Evolutionary conservation across 37 sponge, comb jelly and placozoan genomes (phyloP).

Genomic region (Crambe crambe): DNA sequence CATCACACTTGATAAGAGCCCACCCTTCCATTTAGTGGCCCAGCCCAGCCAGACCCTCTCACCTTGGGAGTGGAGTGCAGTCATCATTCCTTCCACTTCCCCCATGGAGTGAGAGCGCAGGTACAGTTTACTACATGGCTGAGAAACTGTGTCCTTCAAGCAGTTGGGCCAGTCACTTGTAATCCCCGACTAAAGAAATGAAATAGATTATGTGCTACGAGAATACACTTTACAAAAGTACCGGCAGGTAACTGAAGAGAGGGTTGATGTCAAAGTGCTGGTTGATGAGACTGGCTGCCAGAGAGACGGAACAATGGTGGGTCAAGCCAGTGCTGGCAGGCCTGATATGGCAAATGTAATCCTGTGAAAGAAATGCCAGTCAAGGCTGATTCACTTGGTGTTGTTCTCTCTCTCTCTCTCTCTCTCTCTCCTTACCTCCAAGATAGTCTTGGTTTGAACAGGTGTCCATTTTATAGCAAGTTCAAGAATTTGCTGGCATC

Average conservation of each 20-base stretch:
- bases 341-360: conserved; percentile 29
- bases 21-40: no score
- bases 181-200: conserved; percentile 24
- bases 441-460: conserved; percentile 45
- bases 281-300: conserved; percentile 54
- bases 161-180: conserved; percentile 21
- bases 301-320: conserved; percentile 60
- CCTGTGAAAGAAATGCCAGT: conserved; percentile 5
- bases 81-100: conserved; percentile 46
- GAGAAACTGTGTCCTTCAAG: conserved; percentile 49
- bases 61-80: no score
- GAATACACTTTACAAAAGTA: not conserved
- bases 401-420: not conserved
- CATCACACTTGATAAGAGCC: no score
- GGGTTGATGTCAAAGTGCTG: conserved; percentile 36
- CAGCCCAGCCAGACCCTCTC: no score
- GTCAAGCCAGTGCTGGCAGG: conserved; percentile 16
- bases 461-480: conserved; percentile 72
- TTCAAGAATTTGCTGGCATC: conserved; percentile 68
- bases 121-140: conserved; percentile 21
- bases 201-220: not conserved
- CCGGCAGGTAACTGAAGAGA: conserved; percentile 35
- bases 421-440: no score
- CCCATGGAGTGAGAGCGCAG: conserved; percentile 48
- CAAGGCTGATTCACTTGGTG: no score